These are phyloP conservation scores for Syngnathoides biaculeatus DNA, from an alignment of 2,113 vertebrate genomes.

Conservation along the genomic window DNA sequence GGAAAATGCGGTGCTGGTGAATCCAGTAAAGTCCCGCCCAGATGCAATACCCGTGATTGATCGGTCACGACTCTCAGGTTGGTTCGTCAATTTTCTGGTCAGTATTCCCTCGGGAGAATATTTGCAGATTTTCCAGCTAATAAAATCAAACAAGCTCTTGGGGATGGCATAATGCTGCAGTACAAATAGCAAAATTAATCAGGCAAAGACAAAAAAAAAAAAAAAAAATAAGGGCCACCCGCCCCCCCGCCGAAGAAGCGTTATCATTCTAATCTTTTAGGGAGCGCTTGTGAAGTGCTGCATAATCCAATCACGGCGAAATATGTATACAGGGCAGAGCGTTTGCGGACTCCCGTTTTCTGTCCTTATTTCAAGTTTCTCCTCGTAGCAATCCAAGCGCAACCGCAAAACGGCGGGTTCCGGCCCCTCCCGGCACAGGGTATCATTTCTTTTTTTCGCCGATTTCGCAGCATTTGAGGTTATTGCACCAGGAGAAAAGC, in stretches of 20 bases:
- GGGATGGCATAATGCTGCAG: background rate
- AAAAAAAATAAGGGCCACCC: too few relatives aligned
- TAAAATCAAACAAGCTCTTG: slow-evolving; percentile 22
- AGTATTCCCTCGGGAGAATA: slow-evolving; percentile 13
- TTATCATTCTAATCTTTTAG: slow-evolving; percentile 47
- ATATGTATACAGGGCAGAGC: background rate
- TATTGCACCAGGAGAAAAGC: slow-evolving; percentile 61
- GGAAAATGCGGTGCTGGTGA: background rate
- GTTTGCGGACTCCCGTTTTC: background rate
- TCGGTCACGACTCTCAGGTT: background rate
- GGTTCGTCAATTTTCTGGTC: slow-evolving; percentile 11
- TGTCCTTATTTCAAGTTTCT: background rate
- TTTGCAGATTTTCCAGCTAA: slow-evolving; percentile 29
- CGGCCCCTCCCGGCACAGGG: slow-evolving; percentile 20
- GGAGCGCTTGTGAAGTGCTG: background rate
- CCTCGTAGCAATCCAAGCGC: background rate
- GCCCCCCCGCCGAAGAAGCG: slow-evolving; percentile 48
- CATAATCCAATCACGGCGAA: background rate
- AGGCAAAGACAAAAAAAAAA: slow-evolving; percentile 40
- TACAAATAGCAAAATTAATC: slow-evolving; percentile 42
- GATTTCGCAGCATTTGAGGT: slow-evolving; percentile 53
- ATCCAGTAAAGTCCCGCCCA: background rate
- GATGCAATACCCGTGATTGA: background rate
- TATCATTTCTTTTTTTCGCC: slow-evolving; percentile 32
- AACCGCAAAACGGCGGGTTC: background rate